Conservation (phyloP, 2,888 invertebrate genomes). For the Philereme vetulata region DNA sequence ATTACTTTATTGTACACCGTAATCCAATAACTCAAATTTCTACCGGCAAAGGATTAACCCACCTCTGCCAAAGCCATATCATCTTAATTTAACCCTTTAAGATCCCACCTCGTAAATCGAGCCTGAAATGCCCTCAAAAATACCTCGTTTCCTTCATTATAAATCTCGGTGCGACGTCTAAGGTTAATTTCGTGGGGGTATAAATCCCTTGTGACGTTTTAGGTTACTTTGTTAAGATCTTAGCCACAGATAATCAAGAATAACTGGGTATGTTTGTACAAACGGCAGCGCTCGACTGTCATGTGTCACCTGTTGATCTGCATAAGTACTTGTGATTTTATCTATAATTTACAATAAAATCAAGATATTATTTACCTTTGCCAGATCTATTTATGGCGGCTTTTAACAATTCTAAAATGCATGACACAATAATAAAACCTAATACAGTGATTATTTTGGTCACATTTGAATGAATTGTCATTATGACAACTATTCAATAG, state of each 20-base stretch:
- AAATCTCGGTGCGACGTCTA: conserved; percentile 71
- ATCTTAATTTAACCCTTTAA: conserved; percentile 34
- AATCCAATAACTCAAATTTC: too few species aligned
- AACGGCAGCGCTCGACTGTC: background rate
- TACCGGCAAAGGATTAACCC: conserved; percentile 5
- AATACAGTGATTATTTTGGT: too few species aligned
- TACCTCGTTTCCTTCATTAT: conserved; percentile 65
- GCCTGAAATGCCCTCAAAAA: conserved; percentile 66
- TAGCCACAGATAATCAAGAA: conserved; percentile 14
- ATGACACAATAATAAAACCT: too few species aligned
- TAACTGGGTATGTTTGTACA: conserved; percentile 2
- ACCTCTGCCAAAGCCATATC: conserved; percentile 10
- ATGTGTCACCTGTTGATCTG: background rate
- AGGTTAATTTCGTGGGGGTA: conserved; percentile 72
- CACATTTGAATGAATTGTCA: too few species aligned
- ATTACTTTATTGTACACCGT: too few species aligned
- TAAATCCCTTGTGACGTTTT: conserved; percentile 64
- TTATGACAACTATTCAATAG: too few species aligned
- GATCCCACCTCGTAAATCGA: conserved; percentile 42
- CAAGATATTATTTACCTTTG: too few species aligned
- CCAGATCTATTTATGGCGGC: too few species aligned
- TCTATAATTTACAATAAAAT: too few species aligned
- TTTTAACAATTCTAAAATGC: too few species aligned
- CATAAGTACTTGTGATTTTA: too few species aligned
- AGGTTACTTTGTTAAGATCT: conserved; percentile 40